phyloP scores from a whole-genome alignment of 2,888 invertebrate genomes.

The Chalcosyrphus nemorum region DNA sequence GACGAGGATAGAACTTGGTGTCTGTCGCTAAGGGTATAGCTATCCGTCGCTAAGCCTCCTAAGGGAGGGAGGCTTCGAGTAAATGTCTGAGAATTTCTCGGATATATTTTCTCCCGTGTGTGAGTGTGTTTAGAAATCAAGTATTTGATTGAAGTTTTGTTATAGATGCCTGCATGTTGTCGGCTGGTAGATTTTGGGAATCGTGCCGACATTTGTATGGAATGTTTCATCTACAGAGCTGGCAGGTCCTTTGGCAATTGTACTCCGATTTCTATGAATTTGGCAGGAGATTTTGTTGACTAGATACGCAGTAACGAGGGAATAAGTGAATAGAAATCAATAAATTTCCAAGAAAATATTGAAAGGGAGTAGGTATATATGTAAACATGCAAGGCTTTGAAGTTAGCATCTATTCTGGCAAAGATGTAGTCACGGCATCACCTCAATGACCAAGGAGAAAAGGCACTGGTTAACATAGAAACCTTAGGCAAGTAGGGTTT shows the following conservation, averaged over 20 bases:
- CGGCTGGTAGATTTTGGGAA: background rate
- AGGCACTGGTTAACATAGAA: too few species aligned
- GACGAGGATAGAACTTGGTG: conserved; percentile 37
- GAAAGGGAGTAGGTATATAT: too few species aligned
- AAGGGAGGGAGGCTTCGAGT: background rate
- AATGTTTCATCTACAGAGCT: background rate
- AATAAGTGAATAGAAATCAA: background rate
- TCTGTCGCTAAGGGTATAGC: conserved; percentile 18
- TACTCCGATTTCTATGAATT: background rate
- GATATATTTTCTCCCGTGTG: background rate
- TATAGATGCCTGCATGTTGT: background rate
- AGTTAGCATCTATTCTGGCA: too few species aligned
- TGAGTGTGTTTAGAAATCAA: background rate
- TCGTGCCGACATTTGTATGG: background rate
- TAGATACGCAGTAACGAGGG: background rate
- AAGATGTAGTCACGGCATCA: too few species aligned
- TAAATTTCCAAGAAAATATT: too few species aligned
- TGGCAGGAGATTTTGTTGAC: background rate
- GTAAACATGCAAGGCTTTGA: too few species aligned
- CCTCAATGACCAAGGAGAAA: too few species aligned
- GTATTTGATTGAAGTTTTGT: background rate
- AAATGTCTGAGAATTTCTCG: background rate
- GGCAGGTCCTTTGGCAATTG: background rate
- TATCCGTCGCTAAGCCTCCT: background rate
- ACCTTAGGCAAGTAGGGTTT: too few species aligned